These are phyloP conservation scores for Gopherus flavomarginatus DNA, from an alignment of 2,113 vertebrate species.

Conservation along the genomic window DNA sequence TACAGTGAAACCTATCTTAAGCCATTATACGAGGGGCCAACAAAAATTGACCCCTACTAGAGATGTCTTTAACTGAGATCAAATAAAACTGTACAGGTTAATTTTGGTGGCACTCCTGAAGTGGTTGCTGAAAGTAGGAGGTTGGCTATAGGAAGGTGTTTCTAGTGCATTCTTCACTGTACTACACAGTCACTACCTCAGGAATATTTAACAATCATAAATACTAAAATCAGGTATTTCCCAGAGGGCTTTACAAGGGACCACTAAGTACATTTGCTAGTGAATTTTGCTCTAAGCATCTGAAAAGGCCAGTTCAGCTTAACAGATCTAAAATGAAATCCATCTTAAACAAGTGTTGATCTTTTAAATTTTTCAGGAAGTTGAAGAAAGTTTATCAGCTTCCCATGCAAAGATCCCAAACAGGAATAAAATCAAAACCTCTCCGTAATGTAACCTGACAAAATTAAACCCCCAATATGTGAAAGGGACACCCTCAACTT, in stretches of 20 bases:
- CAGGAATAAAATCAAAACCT: neutral
- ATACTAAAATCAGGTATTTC: neutral
- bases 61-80: slow-evolving; percentile 4
- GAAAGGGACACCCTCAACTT: rapidly evolving
- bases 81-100: slow-evolving; percentile 44
- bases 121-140: slow-evolving; percentile 31
- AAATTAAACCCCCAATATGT: neutral
- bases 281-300: neutral
- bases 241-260: too few relatives aligned
- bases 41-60: neutral
- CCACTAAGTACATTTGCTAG: neutral
- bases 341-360: neutral
- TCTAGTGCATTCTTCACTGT: neutral
- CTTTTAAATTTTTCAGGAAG: neutral
- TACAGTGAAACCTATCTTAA: slow-evolving; percentile 24
- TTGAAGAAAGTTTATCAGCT: neutral
- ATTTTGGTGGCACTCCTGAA: slow-evolving; percentile 46
- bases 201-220: neutral
- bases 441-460: neutral
- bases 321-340: rapidly evolving
- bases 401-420: neutral
- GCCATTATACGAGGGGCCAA: neutral
- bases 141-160: slow-evolving; percentile 28
- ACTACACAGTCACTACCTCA: neutral
- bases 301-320: neutral